Conservation (phyloP, 2,113 vertebrate species). For the Orcinus orca region DNA sequence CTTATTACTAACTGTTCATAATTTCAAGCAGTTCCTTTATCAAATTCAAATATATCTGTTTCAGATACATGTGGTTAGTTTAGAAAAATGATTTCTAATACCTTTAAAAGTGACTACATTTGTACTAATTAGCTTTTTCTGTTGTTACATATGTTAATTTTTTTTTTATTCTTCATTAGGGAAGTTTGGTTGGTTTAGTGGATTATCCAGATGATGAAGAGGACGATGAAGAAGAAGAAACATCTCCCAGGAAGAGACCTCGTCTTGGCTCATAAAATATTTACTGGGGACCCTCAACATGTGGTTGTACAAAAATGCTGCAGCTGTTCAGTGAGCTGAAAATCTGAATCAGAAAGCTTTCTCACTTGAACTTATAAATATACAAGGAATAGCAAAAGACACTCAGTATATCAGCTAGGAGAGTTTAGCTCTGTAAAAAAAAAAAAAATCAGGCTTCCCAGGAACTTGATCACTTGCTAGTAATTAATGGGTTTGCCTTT, state of each 20-base stretch:
- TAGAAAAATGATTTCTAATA: slow-evolving; percentile 20
- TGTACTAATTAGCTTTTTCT: background rate
- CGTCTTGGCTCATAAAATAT: slow-evolving; percentile 94
- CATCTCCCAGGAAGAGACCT: slow-evolving; percentile 95
- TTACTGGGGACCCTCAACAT: slow-evolving; percentile 49
- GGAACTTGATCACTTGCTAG: slow-evolving; percentile 85
- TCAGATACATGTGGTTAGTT: background rate
- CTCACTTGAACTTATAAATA: slow-evolving; percentile 84
- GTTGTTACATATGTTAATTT: background rate
- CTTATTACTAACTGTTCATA: background rate
- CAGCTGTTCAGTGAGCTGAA: slow-evolving; percentile 85
- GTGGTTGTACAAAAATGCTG: slow-evolving; percentile 86
- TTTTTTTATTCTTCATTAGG: slow-evolving; percentile 80
- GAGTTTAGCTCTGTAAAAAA: slow-evolving; percentile 84
- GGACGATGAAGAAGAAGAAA: slow-evolving; percentile 95
- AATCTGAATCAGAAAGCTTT: slow-evolving; percentile 85
- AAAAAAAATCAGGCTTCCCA: slow-evolving; percentile 78
- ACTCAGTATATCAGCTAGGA: slow-evolving; percentile 82
- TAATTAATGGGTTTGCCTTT: slow-evolving; percentile 84
- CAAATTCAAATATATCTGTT: slow-evolving; percentile 10
- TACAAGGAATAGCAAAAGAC: slow-evolving; percentile 86
- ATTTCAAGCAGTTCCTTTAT: slow-evolving; percentile 10
- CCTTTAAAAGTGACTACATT: background rate
- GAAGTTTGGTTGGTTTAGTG: slow-evolving; percentile 94
- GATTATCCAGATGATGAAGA: slow-evolving; percentile 98